These are phyloP conservation scores for Pontoporia blainvillei DNA, from an alignment of 2,113 vertebrate species.

Conservation along the genomic window DNA sequence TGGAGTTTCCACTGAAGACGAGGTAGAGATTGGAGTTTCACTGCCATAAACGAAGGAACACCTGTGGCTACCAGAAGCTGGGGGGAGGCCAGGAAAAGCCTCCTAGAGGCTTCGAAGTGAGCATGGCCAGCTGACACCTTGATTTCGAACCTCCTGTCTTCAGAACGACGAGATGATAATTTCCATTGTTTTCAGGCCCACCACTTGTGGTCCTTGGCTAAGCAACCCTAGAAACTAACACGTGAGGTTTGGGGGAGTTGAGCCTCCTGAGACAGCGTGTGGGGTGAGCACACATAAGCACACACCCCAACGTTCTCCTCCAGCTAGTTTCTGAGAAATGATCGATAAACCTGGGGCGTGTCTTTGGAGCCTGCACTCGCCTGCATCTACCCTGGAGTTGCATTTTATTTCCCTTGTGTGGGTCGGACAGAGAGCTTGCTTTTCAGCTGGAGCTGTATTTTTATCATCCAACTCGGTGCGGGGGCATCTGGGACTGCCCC, in stretches of 20 bases:
- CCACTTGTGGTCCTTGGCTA: neutral
- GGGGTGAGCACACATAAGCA: fast-evolving
- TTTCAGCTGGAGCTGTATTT: neutral
- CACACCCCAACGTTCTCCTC: neutral
- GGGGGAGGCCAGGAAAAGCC: neutral
- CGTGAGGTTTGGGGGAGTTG: fast-evolving
- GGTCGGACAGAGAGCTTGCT: neutral
- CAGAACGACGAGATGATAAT: neutral
- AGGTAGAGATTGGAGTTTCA: neutral
- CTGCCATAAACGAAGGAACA: neutral
- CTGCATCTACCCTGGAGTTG: neutral
- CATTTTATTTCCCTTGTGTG: neutral
- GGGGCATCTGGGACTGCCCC: neutral
- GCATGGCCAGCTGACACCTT: neutral
- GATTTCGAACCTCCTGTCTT: neutral
- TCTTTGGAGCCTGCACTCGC: neutral
- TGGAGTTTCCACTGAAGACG: neutral
- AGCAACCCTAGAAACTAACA: neutral
- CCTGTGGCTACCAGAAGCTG: neutral
- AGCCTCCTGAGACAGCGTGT: fast-evolving
- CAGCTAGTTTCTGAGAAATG: neutral
- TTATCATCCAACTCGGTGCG: neutral
- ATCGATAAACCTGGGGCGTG: neutral
- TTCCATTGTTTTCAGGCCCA: neutral
- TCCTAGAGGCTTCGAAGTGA: neutral